Evolutionary conservation across 2,888 invertebrate genomes (phyloP).

Genomic region (Mechanitis mazaeus): DNA sequence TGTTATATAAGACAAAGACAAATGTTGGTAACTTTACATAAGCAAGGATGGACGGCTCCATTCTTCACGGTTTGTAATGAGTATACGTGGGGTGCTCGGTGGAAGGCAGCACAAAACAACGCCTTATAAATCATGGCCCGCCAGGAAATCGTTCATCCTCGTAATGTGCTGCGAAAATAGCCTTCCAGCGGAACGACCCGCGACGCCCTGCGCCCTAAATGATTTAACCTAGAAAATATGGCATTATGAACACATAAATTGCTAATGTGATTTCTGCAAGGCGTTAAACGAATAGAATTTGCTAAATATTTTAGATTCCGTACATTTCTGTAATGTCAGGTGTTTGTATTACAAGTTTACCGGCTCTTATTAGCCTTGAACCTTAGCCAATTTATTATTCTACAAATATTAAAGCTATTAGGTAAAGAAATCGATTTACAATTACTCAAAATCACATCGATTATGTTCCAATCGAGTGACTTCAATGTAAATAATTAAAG

Average conservation of each 20-base stretch:
- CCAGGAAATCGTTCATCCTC: constrained; percentile 76
- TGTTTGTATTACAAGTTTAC: constrained; percentile 24
- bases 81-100: constrained; percentile 40
- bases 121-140: constrained; percentile 66
- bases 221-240: constrained; percentile 56
- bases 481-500: too few relatives aligned
- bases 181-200: constrained; percentile 46
- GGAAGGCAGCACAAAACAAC: constrained; percentile 45
- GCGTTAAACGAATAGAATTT: constrained; percentile 30
- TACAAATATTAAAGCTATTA: constrained; percentile 12
- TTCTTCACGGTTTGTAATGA: constrained; percentile 64
- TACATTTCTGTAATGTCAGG: constrained; percentile 21
- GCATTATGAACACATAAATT: constrained; percentile 46
- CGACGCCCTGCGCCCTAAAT: constrained; percentile 60
- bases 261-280: constrained; percentile 32
- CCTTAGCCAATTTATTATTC: constrained; percentile 43
- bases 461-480: too few relatives aligned
- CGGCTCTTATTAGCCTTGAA: constrained; percentile 20
- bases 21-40: constrained; percentile 60
- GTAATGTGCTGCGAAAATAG: constrained; percentile 75
- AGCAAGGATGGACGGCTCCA: constrained; percentile 51
- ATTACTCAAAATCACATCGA: too few relatives aligned
- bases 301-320: constrained; percentile 33
- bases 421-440: too few relatives aligned
- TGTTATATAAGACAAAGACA: constrained; percentile 54